Conservation (phyloP, 2,888 invertebrate genomes). For the Tiliacea aurago region DNA sequence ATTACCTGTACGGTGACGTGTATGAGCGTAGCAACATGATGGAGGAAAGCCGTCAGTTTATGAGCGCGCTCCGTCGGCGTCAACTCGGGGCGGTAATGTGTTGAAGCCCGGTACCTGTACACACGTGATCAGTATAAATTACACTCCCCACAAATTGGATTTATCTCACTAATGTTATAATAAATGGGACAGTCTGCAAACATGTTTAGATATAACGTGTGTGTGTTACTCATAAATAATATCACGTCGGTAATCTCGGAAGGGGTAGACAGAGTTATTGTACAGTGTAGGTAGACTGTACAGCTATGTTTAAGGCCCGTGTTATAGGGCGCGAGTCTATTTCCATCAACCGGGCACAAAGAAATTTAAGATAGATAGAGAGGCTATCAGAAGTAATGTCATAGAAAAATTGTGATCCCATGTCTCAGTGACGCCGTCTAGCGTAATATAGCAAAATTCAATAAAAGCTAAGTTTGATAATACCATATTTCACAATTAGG, state of each 20-base stretch:
- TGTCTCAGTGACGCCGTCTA: too few relatives aligned
- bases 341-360: too few relatives aligned
- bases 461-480: too few relatives aligned
- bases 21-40: slow-evolving; percentile 97
- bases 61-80: slow-evolving; percentile 98
- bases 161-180: slow-evolving; percentile 45
- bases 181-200: slow-evolving; percentile 31
- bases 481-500: too few relatives aligned
- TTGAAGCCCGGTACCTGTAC: slow-evolving; percentile 96
- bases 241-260: not conserved
- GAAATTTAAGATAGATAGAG: too few relatives aligned
- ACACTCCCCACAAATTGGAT: slow-evolving; percentile 46
- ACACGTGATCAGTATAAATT: slow-evolving; percentile 41
- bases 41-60: slow-evolving; percentile 96
- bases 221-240: slow-evolving; percentile 8
- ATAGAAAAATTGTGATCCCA: too few relatives aligned
- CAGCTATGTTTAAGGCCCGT: not conserved
- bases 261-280: not conserved
- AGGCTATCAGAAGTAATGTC: too few relatives aligned
- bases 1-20: slow-evolving; percentile 95
- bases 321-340: too few relatives aligned
- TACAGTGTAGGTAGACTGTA: not conserved
- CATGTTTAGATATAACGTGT: slow-evolving; percentile 13
- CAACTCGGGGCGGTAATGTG: slow-evolving; percentile 97
- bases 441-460: too few relatives aligned